These are phyloP conservation scores for Hipposideros armiger DNA, from an alignment of 2,113 vertebrate species.

Conservation along the genomic window DNA sequence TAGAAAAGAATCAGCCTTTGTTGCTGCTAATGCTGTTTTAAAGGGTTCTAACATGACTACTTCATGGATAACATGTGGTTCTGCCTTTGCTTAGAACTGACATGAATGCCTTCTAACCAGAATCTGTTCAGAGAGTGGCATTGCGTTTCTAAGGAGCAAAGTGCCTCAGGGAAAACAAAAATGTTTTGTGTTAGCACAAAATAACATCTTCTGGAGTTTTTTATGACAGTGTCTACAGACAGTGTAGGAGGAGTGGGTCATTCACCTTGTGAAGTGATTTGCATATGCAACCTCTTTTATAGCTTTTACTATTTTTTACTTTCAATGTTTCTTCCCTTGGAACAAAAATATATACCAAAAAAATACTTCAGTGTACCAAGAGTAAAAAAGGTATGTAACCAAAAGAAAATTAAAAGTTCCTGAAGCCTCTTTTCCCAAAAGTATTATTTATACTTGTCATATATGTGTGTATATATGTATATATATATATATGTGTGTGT, in stretches of 20 bases:
- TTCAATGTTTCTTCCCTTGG: neutral
- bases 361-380: neutral
- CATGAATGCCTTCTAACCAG: neutral
- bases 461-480: too few species aligned
- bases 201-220: neutral
- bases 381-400: neutral
- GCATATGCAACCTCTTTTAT: neutral
- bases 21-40: neutral
- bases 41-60: neutral
- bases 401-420: neutral
- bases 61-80: neutral
- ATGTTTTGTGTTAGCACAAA: neutral
- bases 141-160: neutral
- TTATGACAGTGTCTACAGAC: neutral
- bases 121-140: neutral
- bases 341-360: constrained; percentile 8
- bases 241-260: neutral
- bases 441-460: neutral
- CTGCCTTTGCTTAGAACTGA: neutral
- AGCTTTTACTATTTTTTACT: constrained; percentile 16
- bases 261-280: neutral
- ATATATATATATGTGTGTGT: neutral
- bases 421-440: neutral
- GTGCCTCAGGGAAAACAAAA: neutral
- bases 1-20: neutral